phyloP scores from a whole-genome alignment of 92 coral and sea anemone genomes.

The Diadumene lineata region DNA sequence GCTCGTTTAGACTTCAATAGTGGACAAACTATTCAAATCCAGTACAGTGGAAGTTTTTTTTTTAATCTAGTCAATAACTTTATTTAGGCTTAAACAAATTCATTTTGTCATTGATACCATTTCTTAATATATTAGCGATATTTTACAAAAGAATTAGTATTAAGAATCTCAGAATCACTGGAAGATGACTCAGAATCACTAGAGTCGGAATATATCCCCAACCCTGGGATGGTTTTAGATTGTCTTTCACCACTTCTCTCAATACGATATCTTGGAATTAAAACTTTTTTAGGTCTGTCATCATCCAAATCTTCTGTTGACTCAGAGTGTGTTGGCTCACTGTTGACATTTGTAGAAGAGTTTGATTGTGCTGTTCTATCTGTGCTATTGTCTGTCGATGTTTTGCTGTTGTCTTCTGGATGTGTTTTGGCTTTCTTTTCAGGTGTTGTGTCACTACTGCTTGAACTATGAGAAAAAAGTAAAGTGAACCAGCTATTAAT shows the following conservation, averaged over 20 bases:
- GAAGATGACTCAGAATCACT: slow-evolving; percentile 91
- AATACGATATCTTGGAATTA: slow-evolving; percentile 26
- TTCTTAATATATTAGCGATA: not conserved
- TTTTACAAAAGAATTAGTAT: slow-evolving; percentile 19
- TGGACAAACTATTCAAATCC: too few species aligned
- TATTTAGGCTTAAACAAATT: too few species aligned
- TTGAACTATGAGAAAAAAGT: not conserved
- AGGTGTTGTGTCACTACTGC: slow-evolving; percentile 17
- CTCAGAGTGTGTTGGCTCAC: not conserved
- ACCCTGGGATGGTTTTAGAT: slow-evolving; percentile 62
- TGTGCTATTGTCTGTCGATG: slow-evolving; percentile 4
- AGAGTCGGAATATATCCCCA: slow-evolving; percentile 89
- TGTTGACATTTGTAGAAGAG: not conserved
- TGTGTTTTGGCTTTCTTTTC: slow-evolving; percentile 43
- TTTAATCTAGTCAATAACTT: too few species aligned
- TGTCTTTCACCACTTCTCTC: slow-evolving; percentile 26
- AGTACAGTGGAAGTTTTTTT: too few species aligned
- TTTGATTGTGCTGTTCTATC: not conserved
- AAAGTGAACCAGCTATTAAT: not conserved
- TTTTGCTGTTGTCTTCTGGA: slow-evolving; percentile 14
- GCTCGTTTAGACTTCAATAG: too few species aligned
- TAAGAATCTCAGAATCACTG: slow-evolving; percentile 58
- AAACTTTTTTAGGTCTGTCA: slow-evolving; percentile 13
- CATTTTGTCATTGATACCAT: not conserved
- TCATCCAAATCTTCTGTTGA: slow-evolving; percentile 21